These are phyloP conservation scores for Hybos culiciformis DNA, from an alignment of 2,888 invertebrate genomes.

Conservation along the genomic window DNA sequence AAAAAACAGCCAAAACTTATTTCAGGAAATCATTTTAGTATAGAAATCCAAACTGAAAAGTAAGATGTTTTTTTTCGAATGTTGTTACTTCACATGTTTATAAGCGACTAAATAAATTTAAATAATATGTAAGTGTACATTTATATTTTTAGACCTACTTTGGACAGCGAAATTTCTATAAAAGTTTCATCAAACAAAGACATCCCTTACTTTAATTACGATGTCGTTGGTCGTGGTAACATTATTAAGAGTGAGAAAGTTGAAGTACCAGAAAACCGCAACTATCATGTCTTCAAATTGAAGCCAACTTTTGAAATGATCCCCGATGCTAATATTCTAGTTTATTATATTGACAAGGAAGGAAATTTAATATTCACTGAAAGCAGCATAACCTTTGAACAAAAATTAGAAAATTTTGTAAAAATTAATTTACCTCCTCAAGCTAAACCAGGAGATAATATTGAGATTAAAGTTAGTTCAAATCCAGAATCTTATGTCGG, in stretches of 20 bases:
- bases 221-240: conserved; percentile 72
- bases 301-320: conserved; percentile 67
- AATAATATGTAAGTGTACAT: no score
- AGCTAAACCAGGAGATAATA: conserved; percentile 61
- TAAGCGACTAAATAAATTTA: background rate
- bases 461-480: conserved; percentile 64
- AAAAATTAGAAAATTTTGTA: conserved; percentile 68
- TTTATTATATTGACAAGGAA: conserved; percentile 59
- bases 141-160: conserved; percentile 36
- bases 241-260: conserved; percentile 62
- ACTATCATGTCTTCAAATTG: conserved; percentile 41
- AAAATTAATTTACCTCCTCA: conserved; percentile 49
- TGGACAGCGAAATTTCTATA: conserved; percentile 57
- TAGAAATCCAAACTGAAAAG: conserved; percentile 37
- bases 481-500: conserved; percentile 79
- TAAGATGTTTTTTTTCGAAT: conserved; percentile 20
- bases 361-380: conserved; percentile 77
- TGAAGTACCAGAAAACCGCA: conserved; percentile 31
- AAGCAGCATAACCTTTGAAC: conserved; percentile 61
- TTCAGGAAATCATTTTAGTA: conserved; percentile 18
- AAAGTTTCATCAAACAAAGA: conserved; percentile 60
- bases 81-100: background rate
- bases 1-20: conserved; percentile 58
- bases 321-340: conserved; percentile 66
- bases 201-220: conserved; percentile 61